A percentile compares a stretch with the other conserved stretches of the same genome.
phyloP scores from a whole-genome alignment of 2,888 invertebrate genomes.

The Furcula furcula region DNA sequence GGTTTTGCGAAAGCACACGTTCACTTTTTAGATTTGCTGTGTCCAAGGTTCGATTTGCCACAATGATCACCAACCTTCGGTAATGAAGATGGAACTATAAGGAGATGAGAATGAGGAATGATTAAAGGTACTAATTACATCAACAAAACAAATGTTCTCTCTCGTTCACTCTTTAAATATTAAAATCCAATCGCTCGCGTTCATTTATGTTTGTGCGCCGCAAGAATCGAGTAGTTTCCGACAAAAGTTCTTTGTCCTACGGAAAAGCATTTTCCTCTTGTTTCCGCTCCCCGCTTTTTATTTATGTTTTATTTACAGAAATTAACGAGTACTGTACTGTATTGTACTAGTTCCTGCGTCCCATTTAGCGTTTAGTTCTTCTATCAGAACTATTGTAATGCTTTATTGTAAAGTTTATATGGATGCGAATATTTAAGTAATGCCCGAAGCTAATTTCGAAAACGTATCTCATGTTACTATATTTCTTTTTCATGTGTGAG shows the following conservation, averaged over 20 bases:
- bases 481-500: conserved; percentile 57
- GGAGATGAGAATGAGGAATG: too few species aligned
- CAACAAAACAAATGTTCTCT: not conserved
- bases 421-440: conserved; percentile 31
- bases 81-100: too few species aligned
- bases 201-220: conserved; percentile 20
- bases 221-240: conserved; percentile 24
- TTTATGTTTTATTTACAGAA: conserved; percentile 22
- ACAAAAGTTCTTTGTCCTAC: conserved; percentile 33
- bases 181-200: conserved; percentile 29
- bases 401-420: conserved; percentile 9
- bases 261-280: conserved; percentile 29
- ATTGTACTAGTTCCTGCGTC: not conserved
- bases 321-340: conserved; percentile 4
- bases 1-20: conserved; percentile 17
- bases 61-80: too few species aligned
- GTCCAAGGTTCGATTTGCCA: too few species aligned
- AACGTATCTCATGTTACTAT: conserved; percentile 38
- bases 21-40: too few species aligned
- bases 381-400: too few species aligned
- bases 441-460: conserved; percentile 40
- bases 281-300: conserved; percentile 20
- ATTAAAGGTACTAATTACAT: too few species aligned
- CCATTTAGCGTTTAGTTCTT: not conserved
- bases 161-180: conserved; percentile 15